These are phyloP conservation scores for Centrocercus urophasianus DNA, from an alignment of 2,113 vertebrate genomes.

Conservation along the genomic window DNA sequence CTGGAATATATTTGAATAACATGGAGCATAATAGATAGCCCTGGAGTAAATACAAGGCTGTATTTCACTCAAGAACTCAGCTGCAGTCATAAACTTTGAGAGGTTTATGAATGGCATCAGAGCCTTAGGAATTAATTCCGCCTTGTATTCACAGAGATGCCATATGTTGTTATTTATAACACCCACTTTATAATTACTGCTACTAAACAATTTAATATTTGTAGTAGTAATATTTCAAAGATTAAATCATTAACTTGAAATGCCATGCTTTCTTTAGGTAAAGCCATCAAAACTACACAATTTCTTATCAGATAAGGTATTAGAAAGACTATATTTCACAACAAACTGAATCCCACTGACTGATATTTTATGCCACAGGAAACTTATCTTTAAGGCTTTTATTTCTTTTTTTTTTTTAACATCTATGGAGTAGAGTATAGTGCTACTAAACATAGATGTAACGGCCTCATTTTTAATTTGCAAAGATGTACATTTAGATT, in stretches of 20 bases:
- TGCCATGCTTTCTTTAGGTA: not conserved
- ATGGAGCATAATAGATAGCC: conserved; percentile 51
- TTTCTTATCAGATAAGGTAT: not conserved
- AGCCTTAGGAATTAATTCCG: conserved; percentile 60
- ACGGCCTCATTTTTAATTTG: not conserved
- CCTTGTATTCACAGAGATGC: not conserved
- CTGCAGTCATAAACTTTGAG: conserved; percentile 63
- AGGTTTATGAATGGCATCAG: conserved; percentile 57
- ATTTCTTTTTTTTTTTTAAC: not conserved
- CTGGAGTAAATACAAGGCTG: conserved; percentile 52
- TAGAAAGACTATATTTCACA: not conserved
- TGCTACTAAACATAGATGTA: not conserved
- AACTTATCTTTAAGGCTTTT: not conserved
- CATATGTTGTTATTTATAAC: conserved; percentile 69
- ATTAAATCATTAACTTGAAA: conserved; percentile 47
- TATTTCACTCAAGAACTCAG: conserved; percentile 70
- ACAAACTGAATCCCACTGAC: not conserved
- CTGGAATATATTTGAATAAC: conserved; percentile 64
- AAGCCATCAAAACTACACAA: not conserved
- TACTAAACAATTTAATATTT: conserved; percentile 56
- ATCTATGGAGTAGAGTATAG: not conserved
- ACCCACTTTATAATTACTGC: conserved; percentile 52
- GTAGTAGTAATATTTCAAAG: conserved; percentile 40
- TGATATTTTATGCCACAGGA: not conserved
- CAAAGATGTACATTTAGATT: not conserved